A percentile compares a stretch with the other conserved stretches of the same genome.
These are phyloP conservation scores for Bombus waltoni DNA, from an alignment of 1,140 invertebrate species.

Conservation along the genomic window DNA sequence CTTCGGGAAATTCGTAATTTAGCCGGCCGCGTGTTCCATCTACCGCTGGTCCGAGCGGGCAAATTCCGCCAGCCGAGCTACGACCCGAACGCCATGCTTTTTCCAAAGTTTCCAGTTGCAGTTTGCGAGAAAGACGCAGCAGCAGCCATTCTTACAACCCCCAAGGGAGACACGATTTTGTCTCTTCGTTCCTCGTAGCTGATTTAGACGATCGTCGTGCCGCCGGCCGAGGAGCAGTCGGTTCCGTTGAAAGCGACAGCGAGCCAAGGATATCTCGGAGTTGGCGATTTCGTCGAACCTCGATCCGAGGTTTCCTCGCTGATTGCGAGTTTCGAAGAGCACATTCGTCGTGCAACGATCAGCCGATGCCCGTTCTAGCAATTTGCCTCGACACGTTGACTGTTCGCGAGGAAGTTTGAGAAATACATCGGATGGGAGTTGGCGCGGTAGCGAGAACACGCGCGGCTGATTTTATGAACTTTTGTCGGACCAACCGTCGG, in stretches of 20 bases:
- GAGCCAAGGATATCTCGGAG: neutral
- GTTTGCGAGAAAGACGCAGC: neutral
- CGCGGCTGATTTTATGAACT: no score
- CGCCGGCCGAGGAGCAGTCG: no score
- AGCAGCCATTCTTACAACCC: slow-evolving; percentile 18
- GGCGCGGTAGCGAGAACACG: rapidly evolving
- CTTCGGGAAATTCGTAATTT: slow-evolving; percentile 61
- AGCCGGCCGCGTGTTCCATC: slow-evolving; percentile 13
- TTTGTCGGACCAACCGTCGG: no score
- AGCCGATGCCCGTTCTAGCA: rapidly evolving
- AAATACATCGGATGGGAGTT: no score
- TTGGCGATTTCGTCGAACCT: no score
- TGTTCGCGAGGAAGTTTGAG: no score
- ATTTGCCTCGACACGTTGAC: no score
- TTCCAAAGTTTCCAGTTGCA: slow-evolving; percentile 33
- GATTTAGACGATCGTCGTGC: neutral
- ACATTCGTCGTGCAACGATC: no score
- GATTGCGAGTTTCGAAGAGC: no score
- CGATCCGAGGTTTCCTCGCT: no score
- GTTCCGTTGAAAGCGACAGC: neutral
- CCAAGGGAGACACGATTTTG: neutral
- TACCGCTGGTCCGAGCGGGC: neutral
- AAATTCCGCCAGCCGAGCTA: slow-evolving; percentile 3
- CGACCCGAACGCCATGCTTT: neutral
- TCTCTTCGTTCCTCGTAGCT: neutral